phyloP scores from a whole-genome alignment of 2,113 vertebrate species.

The Lathamus discolor region DNA sequence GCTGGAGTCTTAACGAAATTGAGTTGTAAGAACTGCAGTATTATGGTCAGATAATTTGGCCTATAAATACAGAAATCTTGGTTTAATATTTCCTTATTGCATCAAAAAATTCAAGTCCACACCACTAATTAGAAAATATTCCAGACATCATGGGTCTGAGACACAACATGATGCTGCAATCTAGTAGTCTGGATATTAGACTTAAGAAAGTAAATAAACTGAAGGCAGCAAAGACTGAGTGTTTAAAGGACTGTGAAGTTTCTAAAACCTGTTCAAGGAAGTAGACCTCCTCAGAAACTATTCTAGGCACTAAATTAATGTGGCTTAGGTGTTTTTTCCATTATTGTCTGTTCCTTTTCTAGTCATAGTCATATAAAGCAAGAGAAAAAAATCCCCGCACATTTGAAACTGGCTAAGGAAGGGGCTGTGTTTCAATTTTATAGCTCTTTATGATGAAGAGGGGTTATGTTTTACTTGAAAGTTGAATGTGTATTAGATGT shows the following conservation, averaged over 20 bases:
- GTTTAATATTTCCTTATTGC: background rate
- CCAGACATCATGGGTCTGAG: background rate
- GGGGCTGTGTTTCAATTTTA: background rate
- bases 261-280: background rate
- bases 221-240: background rate
- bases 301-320: background rate
- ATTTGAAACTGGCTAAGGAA: background rate
- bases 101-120: background rate
- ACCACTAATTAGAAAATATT: background rate
- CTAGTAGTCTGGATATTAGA: background rate
- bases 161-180: background rate
- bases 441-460: background rate
- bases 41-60: background rate
- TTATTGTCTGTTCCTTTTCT: background rate
- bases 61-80: background rate
- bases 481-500: background rate
- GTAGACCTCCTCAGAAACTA: background rate
- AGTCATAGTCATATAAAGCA: background rate
- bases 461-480: background rate
- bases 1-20: background rate
- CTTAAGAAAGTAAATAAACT: background rate
- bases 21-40: background rate
- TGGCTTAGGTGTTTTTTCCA: background rate
- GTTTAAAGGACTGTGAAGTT: background rate
- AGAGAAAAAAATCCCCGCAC: accelerated